These are phyloP conservation scores for Nomada lathburiana DNA, from an alignment of 2,888 invertebrate species.

Conservation along the genomic window DNA sequence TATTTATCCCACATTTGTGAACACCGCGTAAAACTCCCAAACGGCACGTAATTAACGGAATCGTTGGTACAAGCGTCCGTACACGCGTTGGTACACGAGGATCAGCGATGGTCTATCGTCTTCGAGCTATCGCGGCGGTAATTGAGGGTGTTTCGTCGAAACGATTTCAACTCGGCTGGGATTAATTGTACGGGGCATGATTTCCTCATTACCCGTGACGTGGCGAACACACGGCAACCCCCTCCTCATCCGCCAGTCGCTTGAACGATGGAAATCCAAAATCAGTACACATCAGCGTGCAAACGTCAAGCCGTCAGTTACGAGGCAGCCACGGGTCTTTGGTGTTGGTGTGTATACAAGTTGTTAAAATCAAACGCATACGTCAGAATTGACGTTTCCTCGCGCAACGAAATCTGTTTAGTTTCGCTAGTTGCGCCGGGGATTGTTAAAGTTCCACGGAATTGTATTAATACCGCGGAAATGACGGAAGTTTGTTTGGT, in stretches of 20 bases:
- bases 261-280: constrained; percentile 52
- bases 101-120: constrained; percentile 22
- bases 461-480: constrained; percentile 55
- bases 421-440: constrained; percentile 52
- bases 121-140: constrained; percentile 31
- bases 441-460: constrained; percentile 54
- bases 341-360: constrained; percentile 54
- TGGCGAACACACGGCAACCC: constrained; percentile 27
- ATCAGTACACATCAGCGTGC: constrained; percentile 58
- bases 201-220: constrained; percentile 55
- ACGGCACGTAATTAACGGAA: constrained; percentile 7
- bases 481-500: constrained; percentile 43
- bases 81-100: not conserved
- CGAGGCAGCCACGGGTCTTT: constrained; percentile 9
- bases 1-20: no score
- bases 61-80: not conserved
- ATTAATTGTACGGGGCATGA: constrained; percentile 61
- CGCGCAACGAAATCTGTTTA: constrained; percentile 57
- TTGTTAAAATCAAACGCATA: constrained; percentile 61
- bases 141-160: constrained; percentile 40
- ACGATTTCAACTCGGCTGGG: constrained; percentile 42
- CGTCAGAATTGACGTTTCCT: constrained; percentile 59
- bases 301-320: constrained; percentile 63
- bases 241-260: not conserved
- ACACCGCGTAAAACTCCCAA: not conserved